A percentile compares a stretch with the other conserved stretches of the same genome.
Conservation (phyloP, 2,888 invertebrate species). For the Blera fallax region DNA sequence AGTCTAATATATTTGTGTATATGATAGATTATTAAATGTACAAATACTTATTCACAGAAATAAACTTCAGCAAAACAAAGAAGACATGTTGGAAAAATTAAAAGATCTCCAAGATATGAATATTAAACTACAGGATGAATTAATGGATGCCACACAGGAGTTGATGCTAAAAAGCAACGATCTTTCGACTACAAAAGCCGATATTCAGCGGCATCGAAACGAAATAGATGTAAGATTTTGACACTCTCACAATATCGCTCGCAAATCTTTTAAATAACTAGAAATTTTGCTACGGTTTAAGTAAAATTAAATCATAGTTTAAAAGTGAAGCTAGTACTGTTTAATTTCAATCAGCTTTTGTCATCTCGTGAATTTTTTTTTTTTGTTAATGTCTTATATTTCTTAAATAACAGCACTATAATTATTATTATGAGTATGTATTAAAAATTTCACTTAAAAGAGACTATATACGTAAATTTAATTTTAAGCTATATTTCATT, state of each 20-base stretch:
- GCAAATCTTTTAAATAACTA: constrained; percentile 9
- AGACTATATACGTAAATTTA: neutral
- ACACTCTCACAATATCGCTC: constrained; percentile 24
- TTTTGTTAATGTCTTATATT: neutral
- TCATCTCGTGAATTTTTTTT: neutral
- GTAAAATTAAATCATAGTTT: constrained; percentile 8
- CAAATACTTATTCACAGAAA: constrained; percentile 76
- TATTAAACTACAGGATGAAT: constrained; percentile 83
- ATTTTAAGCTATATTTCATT: neutral
- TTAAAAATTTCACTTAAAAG: neutral
- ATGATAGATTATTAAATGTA: neutral
- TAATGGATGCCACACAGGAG: constrained; percentile 83
- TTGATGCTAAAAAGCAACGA: constrained; percentile 83
- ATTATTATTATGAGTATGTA: neutral
- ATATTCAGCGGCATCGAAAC: constrained; percentile 83
- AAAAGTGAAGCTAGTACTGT: neutral
- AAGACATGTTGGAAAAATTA: constrained; percentile 82
- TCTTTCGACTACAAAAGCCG: constrained; percentile 83
- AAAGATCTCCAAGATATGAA: constrained; percentile 84
- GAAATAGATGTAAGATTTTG: constrained; percentile 84
- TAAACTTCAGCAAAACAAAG: constrained; percentile 81
- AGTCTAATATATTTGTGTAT: constrained; percentile 73
- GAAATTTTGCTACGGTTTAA: neutral
- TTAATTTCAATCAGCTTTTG: neutral
- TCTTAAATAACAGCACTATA: neutral